Conservation (phyloP, 2,797 vertebrate genomes). For the Pipistrellus pipistrellus region DNA sequence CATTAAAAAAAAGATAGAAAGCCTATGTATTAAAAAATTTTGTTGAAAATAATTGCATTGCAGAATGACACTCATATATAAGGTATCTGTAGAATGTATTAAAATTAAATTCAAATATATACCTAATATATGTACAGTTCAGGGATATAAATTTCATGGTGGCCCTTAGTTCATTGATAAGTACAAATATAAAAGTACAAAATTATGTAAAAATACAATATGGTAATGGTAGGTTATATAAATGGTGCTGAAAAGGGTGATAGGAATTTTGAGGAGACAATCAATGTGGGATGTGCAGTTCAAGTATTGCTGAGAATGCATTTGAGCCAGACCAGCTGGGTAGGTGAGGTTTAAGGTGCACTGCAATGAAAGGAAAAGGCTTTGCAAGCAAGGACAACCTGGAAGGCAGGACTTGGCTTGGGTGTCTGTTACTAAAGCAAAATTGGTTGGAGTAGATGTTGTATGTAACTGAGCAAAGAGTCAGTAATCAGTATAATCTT, state of each 20-base stretch:
- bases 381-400: not conserved
- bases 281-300: not conserved
- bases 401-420: not conserved
- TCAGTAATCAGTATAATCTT: not conserved
- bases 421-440: not conserved
- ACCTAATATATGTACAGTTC: not conserved
- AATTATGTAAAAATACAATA: slow-evolving; percentile 34
- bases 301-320: not conserved
- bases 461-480: not conserved
- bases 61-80: not conserved
- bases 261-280: not conserved
- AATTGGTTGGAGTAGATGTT: not conserved
- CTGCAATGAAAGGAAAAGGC: not conserved
- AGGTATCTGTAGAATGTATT: not conserved
- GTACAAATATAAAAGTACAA: not conserved
- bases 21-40: not conserved
- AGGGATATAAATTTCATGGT: not conserved
- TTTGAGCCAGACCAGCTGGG: not conserved
- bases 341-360: not conserved
- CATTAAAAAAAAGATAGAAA: not conserved
- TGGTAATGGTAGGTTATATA: slow-evolving; percentile 12
- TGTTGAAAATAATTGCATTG: not conserved
- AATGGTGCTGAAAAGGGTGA: not conserved
- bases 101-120: slow-evolving; percentile 32
- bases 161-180: not conserved